Conservation (phyloP, 2,797 vertebrate genomes). For the Botia kubotai region DNA sequence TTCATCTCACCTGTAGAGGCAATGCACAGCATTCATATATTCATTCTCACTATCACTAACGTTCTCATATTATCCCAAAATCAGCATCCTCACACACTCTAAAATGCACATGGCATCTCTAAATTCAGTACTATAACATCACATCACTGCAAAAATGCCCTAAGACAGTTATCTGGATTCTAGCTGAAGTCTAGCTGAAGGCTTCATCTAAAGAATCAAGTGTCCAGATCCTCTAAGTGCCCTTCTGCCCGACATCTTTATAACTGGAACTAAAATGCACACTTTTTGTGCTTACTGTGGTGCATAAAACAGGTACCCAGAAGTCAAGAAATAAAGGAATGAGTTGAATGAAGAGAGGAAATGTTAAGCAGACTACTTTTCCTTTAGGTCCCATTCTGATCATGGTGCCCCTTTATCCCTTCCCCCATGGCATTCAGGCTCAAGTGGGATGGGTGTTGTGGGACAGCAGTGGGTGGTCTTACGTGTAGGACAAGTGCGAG, state of each 20-base stretch:
- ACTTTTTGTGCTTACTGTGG: conserved; percentile 11
- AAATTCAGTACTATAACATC: not conserved
- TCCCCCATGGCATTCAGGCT: conserved; percentile 27
- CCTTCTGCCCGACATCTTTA: not conserved
- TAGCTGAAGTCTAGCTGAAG: not conserved
- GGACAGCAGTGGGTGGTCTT: conserved; percentile 66
- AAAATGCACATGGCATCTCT: conserved; percentile 1
- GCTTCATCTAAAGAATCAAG: not conserved
- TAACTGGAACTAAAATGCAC: conserved; percentile 1
- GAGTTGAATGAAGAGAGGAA: conserved; percentile 22
- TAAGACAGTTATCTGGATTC: not conserved
- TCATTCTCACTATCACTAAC: not conserved
- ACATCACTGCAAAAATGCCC: conserved; percentile 18
- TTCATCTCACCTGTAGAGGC: conserved; percentile 9
- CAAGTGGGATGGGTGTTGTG: conserved; percentile 45
- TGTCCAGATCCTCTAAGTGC: conserved; percentile 18
- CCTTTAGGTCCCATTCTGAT: conserved; percentile 21
- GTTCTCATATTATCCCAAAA: conserved; percentile 12
- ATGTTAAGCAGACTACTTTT: not conserved
- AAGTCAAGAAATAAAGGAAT: conserved; percentile 33
- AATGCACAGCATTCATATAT: conserved; percentile 28
- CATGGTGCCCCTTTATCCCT: conserved; percentile 30
- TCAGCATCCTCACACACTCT: conserved; percentile 13
- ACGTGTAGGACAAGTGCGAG: conserved; percentile 98
- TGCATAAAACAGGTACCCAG: conserved; percentile 7